Base-by-base conservation (phyloP, 2,113 vertebrate species). In the Urocynchramus pylzowi region DNA sequence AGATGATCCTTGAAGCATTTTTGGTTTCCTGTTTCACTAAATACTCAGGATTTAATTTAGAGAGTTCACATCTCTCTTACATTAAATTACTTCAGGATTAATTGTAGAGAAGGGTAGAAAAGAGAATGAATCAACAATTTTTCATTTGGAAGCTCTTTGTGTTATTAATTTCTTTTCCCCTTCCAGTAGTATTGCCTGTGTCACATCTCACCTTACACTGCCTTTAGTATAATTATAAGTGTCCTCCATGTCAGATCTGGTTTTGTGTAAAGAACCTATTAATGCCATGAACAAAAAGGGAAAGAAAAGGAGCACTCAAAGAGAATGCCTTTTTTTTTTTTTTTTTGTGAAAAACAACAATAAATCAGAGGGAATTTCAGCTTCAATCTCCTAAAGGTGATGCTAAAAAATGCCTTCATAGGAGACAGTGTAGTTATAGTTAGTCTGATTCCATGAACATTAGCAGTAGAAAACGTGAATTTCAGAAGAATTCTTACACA, bases 81-180 rank as follows among this genome's bases (percentile, higher is more conserved):
- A 96, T 85, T 95, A 97, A 93, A 87, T 89, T 69, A 83, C 78
- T 93, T 94, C 60, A 68, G 42, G 79, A 94, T 95, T 97, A 94
- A 94, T 90, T 73, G 42, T 21, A 68, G 8, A 11, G 42, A 75
- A 63, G 17, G 14, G 16, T 18, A 79, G 54, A 84, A 84, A 89
- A 79, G 19, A 76, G 23, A 57, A 52, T 56, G 68, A 84, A 92
- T 75, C 69, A 68, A 88, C 64, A 91, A 42, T 45, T 94, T 90
- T 86, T 91, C 37, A 75, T 74, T 87, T 28, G 77, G 61, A 33
- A 87, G 41, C 57, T 79, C 33, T 89, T 65, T 70, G 52, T 79
- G 57, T 76, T 88, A 94, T 95, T 89, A 90, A 82, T 42, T 95
- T 92, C 57, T 87, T 67, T 84, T 85, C 39, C 33, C 22, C 9